Evolutionary conservation across 2,113 vertebrate genomes (phyloP), one percentile per base, ranked within the genome.

Genomic region (Gymnarchus niloticus): DNA sequence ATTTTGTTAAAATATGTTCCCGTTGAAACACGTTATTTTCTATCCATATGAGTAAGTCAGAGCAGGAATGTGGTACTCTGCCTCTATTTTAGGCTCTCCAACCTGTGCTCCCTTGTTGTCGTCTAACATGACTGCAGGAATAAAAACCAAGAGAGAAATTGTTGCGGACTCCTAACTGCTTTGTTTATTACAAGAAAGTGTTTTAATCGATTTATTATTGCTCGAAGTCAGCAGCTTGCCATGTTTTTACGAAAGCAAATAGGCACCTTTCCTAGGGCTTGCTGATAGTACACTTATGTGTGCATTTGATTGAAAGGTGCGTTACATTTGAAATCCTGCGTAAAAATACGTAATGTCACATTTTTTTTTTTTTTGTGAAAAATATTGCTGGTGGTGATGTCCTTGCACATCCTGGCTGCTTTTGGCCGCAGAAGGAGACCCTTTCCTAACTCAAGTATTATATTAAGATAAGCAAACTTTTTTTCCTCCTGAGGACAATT

Each of bases 51-150:
- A 12, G 52, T 48, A 28, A 44, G 23, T 3, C 23, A 0, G 54
- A n/a, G 59, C 46, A 57, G 46, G 23, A 69, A 33, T 52, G n/a
- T 25, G 25, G 56, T 37, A 51, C 65, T 85, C 6, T 19, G 2
- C 10, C 6, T 52, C 23, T 48, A 77, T 41, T 80, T 85, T 77
- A 77, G 37, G 52, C 84, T 80, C n/a, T 83, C 9, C 56, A 21
- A 56, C 54, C 65, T 77, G 51, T 46, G 3, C 41, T 57, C 52
- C 73, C 37, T 85, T 78, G 65, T 85, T 69, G 3, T 37, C 56
- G 46, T 84, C n/a, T 33, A 73, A 80, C 73, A 49, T 80, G 69
- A 85, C 84, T 78, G 19, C 37, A 85, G 41, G 7, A 85, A 85
- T 85, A 78, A 85, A 85, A 76, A 56, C 14, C 54, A 25, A 78